Evolutionary conservation across 2,888 invertebrate genomes (phyloP), one percentile per base, ranked within the genome.

Genomic region (Ectemnius cavifrons): DNA sequence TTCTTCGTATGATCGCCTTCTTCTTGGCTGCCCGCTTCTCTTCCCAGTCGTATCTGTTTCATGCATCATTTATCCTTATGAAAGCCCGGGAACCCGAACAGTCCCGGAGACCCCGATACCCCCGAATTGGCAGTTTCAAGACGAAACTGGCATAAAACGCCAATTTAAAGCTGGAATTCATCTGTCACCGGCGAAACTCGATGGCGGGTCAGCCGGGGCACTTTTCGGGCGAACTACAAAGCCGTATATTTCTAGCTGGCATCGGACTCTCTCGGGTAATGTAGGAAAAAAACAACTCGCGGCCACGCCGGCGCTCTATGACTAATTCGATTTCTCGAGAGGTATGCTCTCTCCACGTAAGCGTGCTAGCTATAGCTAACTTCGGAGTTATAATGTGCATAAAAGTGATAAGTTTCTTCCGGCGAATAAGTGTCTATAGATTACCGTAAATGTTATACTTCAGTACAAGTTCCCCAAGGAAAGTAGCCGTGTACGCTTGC

Each of bases 331-430:
- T 37, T 52, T 49, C 63, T 70, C 47, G 70, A 67, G 56, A 60
- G 77, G 47, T 64, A 78, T 73, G 73, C 73, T 69, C 67, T 37
- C 37, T 37, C 37, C 0, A 6, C 37, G 37, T 37, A 11, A 37
- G 37, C 73, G 77, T 67, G 72, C 77, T 77, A 69, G 66, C n/a
- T n/a, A 73, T 45, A 78, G 66, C 77, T 45, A 78, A 78, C 77
- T 78, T 78, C 73, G 73, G 73, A 73, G 73, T 67, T 73, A 71
- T 63, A 14, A 66, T 56, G 59, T 62, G 73, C 77, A 77, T 77
- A 77, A 78, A 78, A 77, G 61, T 78, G 77, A 74, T 68, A 67
- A 80, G 75, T 81, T 66, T 67, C 78, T 83, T 81, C 77, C 83
- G 81, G 79, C 47, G 67, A 73, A 70, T 72, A 73, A 78, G 78